phyloP scores from a whole-genome alignment of 2,888 invertebrate species.

The Synergus laeviventris region DNA sequence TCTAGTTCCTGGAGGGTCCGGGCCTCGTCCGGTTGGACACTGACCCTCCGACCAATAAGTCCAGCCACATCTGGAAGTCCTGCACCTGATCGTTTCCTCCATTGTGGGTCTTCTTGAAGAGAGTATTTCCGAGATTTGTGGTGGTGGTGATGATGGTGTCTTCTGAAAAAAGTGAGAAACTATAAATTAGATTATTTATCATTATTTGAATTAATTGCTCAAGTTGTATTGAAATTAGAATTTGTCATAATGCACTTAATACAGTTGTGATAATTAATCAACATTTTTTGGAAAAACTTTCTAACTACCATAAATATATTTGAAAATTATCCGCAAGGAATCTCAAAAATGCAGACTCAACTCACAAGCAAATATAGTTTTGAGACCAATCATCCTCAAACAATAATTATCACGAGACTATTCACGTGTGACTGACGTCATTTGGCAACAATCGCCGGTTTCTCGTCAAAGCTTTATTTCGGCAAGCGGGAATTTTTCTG shows the following conservation, averaged over 20 bases:
- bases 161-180: slow-evolving; percentile 72
- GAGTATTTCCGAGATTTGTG: slow-evolving; percentile 85
- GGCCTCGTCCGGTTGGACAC: slow-evolving; percentile 86
- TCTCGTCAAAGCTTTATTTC: neutral
- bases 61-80: slow-evolving; percentile 68
- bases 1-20: slow-evolving; percentile 85
- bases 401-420: slow-evolving; percentile 4
- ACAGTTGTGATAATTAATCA: too few relatives aligned
- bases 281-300: too few relatives aligned
- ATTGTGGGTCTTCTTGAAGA: slow-evolving; percentile 83
- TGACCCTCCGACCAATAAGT: slow-evolving; percentile 78
- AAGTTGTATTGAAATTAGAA: too few relatives aligned
- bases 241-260: too few relatives aligned
- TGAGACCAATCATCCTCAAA: neutral
- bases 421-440: neutral
- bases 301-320: neutral
- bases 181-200: neutral
- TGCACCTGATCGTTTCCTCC: slow-evolving; percentile 77
- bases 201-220: too few relatives aligned
- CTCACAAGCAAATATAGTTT: neutral
- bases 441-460: slow-evolving; percentile 11
- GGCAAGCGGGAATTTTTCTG: too few relatives aligned
- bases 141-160: slow-evolving; percentile 79
- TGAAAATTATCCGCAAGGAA: neutral
- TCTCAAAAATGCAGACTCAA: neutral